Conservation (phyloP, 1,140 invertebrate species). For the Monomorium pharaonis region DNA sequence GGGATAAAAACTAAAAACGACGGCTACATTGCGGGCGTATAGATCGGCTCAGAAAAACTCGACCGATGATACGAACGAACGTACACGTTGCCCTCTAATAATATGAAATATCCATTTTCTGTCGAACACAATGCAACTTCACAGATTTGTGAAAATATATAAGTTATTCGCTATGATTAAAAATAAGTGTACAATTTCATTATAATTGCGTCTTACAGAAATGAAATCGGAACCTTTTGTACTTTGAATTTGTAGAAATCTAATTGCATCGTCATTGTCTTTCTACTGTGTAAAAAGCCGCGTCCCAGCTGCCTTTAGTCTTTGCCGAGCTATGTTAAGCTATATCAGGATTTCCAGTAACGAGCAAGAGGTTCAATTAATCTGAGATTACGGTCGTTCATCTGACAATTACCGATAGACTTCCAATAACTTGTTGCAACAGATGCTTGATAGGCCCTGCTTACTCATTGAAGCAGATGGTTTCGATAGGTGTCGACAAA, state of each 20-base stretch:
- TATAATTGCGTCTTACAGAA: neutral
- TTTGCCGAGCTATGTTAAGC: neutral
- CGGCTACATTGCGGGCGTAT: neutral
- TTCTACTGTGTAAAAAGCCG: neutral
- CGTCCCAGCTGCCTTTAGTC: constrained; percentile 13
- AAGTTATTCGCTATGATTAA: neutral
- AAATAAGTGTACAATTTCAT: neutral
- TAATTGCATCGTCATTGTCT: neutral
- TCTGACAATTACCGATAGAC: constrained; percentile 42
- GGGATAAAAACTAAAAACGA: constrained; percentile 24
- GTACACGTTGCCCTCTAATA: neutral
- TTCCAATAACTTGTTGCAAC: constrained; percentile 55
- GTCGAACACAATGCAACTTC: neutral
- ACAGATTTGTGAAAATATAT: too few species aligned
- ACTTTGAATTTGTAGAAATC: constrained; percentile 20
- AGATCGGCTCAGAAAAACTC: constrained; percentile 2
- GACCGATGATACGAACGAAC: neutral
- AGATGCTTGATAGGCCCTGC: constrained; percentile 36
- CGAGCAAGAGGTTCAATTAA: constrained; percentile 47
- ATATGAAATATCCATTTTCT: constrained; percentile 6
- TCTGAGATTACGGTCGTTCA: constrained; percentile 40
- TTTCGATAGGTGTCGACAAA: constrained; percentile 24
- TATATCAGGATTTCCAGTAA: constrained; percentile 31
- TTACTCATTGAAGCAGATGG: constrained; percentile 46
- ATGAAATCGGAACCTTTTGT: neutral